These are phyloP conservation scores for Melanerpes formicivorus DNA, from an alignment of 2,113 vertebrate species.

Conservation along the genomic window DNA sequence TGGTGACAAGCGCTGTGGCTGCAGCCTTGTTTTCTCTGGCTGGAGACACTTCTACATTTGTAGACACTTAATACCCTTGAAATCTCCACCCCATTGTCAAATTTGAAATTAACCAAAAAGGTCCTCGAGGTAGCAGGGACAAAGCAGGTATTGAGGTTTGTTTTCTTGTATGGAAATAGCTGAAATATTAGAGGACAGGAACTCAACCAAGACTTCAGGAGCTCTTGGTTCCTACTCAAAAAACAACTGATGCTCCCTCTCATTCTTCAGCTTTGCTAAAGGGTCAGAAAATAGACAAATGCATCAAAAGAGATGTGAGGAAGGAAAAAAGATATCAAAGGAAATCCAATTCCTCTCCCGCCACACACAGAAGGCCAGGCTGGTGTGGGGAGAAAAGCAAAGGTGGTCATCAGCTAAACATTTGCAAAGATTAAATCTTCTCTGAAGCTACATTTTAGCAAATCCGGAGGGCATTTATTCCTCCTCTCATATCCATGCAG, in stretches of 20 bases:
- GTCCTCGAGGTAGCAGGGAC: background rate
- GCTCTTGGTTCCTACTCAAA: background rate
- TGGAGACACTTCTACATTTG: background rate
- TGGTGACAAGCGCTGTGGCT: background rate
- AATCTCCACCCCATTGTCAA: background rate
- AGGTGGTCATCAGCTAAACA: background rate
- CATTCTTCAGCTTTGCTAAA: background rate
- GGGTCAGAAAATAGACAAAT: background rate
- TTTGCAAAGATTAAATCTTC: background rate
- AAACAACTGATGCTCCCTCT: background rate
- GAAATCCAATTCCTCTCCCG: background rate
- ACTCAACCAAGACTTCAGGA: background rate
- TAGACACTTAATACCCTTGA: background rate
- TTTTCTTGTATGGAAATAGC: background rate
- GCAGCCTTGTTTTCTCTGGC: background rate
- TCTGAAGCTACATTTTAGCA: background rate
- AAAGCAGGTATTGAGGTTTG: background rate
- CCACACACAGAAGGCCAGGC: background rate
- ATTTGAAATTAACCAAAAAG: background rate
- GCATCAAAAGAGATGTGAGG: rapidly evolving
- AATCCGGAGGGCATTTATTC: background rate
- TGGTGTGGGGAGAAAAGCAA: background rate
- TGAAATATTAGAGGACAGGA: background rate
- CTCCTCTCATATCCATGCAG: background rate
- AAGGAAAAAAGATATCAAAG: background rate